phyloP scores from a whole-genome alignment of 1,140 invertebrate genomes.

The Ylistrum balloti region DNA sequence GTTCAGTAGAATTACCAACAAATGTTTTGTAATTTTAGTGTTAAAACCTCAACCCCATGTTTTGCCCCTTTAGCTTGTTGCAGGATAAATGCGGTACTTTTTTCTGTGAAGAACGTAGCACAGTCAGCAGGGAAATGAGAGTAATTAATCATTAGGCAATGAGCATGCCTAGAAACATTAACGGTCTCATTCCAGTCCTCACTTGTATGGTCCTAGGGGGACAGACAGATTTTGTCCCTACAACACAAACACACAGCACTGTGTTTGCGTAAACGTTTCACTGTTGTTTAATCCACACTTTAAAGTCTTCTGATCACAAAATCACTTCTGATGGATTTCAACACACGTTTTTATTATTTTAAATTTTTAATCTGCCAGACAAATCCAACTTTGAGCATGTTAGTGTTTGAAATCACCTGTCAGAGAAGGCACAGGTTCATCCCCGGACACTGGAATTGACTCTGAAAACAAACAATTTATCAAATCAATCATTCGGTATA shows the following conservation, averaged over 20 bases:
- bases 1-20: not conserved
- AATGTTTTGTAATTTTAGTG: not conserved
- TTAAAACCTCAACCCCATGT: too few relatives aligned
- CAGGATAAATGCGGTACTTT: too few relatives aligned
- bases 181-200: not conserved
- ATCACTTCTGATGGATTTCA: not conserved
- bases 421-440: too few relatives aligned
- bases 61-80: too few relatives aligned
- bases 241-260: not conserved
- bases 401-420: not conserved
- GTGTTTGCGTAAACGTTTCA: not conserved
- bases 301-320: not conserved
- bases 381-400: not conserved
- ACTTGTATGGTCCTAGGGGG: not conserved
- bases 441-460: too few relatives aligned
- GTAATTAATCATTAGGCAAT: not conserved
- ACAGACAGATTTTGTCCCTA: not conserved
- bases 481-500: too few relatives aligned
- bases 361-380: not conserved
- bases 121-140: not conserved
- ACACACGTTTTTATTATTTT: slow-evolving; percentile 24
- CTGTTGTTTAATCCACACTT: not conserved
- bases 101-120: not conserved
- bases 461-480: too few relatives aligned
- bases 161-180: not conserved